Conservation (phyloP, 2,113 vertebrate genomes). For the Pycnonotus jocosus region DNA sequence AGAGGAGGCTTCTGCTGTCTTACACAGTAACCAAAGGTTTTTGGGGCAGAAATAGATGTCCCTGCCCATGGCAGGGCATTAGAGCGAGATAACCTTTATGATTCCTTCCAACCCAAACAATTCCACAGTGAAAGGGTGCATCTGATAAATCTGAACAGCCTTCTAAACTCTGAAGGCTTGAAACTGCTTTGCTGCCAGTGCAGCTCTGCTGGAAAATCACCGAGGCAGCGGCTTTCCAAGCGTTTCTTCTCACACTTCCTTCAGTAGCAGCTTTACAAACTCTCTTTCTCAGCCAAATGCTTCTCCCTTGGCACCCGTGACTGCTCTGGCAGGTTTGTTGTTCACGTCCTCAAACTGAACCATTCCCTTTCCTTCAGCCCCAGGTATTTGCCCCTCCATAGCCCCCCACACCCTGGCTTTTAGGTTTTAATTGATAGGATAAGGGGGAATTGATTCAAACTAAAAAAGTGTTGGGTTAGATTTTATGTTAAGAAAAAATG, state of each 20-base stretch:
- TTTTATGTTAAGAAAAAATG: not conserved
- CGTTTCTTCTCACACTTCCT: not conserved
- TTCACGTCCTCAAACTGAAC: not conserved
- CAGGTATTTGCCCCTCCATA: not conserved
- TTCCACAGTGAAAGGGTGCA: not conserved
- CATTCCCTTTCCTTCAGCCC: not conserved
- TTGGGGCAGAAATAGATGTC: not conserved
- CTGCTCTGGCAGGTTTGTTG: slow-evolving; percentile 20
- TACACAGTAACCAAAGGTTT: not conserved
- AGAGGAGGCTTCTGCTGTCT: not conserved
- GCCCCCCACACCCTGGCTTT: not conserved
- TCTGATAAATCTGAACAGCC: not conserved
- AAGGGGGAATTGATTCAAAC: not conserved
- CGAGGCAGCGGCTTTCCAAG: not conserved
- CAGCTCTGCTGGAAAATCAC: slow-evolving; percentile 17
- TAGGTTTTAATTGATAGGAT: not conserved
- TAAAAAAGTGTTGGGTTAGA: not conserved
- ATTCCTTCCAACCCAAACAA: not conserved
- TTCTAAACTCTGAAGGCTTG: not conserved
- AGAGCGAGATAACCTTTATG: rapidly evolving
- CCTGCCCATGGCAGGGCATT: not conserved
- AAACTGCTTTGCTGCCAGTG: not conserved
- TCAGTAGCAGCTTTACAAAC: slow-evolving; percentile 6
- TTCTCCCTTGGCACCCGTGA: not conserved
- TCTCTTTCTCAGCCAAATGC: slow-evolving; percentile 10